These are phyloP conservation scores for Fragum whitleyi DNA, from an alignment of 2,888 invertebrate species.

Conservation along the genomic window DNA sequence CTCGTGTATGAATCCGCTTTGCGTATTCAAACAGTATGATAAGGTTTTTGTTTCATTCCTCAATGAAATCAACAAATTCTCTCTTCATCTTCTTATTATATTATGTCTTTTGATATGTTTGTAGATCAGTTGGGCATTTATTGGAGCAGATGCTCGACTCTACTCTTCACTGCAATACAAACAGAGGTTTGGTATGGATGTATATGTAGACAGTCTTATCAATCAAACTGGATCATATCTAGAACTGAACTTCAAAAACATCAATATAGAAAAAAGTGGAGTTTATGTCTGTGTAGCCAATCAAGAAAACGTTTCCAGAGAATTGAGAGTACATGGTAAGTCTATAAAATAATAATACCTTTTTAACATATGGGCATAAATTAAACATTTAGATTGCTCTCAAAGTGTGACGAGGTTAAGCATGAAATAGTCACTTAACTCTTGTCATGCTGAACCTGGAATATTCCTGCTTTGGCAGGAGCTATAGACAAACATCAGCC, in stretches of 20 bases:
- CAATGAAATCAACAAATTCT: too few relatives aligned
- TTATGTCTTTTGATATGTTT: not conserved
- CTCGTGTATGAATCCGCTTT: too few relatives aligned
- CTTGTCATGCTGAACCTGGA: not conserved
- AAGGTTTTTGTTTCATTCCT: too few relatives aligned
- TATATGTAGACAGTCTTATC: not conserved
- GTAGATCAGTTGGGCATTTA: not conserved
- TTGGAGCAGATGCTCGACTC: not conserved
- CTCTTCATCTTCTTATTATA: too few relatives aligned
- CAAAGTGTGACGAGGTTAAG: too few relatives aligned
- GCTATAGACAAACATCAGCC: too few relatives aligned
- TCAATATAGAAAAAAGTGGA: conserved; percentile 1
- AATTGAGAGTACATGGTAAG: not conserved
- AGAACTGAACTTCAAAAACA: not conserved
- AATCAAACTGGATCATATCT: conserved; percentile 17
- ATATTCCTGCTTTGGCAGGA: not conserved
- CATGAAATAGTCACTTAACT: too few relatives aligned
- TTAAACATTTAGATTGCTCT: too few relatives aligned
- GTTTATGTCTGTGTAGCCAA: not conserved
- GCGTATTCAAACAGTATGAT: too few relatives aligned
- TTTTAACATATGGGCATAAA: too few relatives aligned
- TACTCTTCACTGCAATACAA: not conserved
- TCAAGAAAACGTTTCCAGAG: not conserved
- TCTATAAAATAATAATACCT: not conserved
- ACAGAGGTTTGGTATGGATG: not conserved